A percentile compares a stretch with the other conserved stretches of the same genome.
Conservation (phyloP, 2,113 vertebrate genomes). For the Alligator sinensis region DNA sequence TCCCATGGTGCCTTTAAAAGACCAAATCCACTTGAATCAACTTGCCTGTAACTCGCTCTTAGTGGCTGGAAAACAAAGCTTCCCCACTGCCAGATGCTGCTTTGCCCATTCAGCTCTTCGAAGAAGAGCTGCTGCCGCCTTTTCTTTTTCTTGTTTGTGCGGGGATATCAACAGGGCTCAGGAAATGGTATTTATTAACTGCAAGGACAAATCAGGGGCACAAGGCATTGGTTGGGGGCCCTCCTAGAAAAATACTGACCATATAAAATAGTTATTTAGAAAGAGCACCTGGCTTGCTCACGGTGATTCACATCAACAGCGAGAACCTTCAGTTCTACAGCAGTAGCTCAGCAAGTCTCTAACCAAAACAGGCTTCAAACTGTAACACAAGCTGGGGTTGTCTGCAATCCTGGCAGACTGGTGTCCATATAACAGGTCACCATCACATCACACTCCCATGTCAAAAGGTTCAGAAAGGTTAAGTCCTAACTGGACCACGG, state of each 20-base stretch:
- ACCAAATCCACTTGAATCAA: background rate
- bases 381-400: background rate
- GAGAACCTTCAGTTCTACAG: background rate
- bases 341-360: background rate
- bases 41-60: conserved; percentile 5
- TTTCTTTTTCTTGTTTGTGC: background rate
- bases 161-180: background rate
- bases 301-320: background rate
- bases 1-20: background rate
- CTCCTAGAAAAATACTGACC: background rate
- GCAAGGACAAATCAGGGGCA: background rate
- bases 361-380: background rate
- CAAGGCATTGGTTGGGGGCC: rapidly evolving
- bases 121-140: background rate
- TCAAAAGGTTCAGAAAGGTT: background rate
- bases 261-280: background rate
- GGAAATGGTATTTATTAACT: background rate
- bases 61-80: background rate
- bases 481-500: background rate
- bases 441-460: background rate
- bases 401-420: background rate
- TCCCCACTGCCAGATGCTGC: background rate
- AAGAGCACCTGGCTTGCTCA: background rate
- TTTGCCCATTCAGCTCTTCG: background rate
- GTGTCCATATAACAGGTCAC: background rate